Base-by-base conservation (phyloP, 2,888 invertebrate genomes). In the Drosophila rellima region DNA sequence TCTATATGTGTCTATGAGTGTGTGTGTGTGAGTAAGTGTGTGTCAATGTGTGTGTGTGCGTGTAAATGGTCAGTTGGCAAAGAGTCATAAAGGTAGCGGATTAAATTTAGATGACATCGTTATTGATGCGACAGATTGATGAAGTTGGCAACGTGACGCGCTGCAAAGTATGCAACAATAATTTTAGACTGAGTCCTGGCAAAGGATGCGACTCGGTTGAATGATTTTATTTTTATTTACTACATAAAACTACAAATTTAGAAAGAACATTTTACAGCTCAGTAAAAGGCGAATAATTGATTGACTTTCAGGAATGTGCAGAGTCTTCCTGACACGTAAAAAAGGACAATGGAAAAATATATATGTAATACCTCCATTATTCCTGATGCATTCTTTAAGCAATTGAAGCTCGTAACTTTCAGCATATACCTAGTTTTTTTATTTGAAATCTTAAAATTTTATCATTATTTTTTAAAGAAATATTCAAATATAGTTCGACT, bases 21-120 rank as follows among this genome's bases (percentile, higher is more conserved):
- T 20, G 17, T 7, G 8, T 37, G 10, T 42, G 11, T 48, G 23
- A 23, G 23, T 23, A 23, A 23, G 13, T 51, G 23, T 37, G 50
- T 15, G 11, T n/a, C n/a, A 8, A 3, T 40, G 7, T 23, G n/a
- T 47, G 10, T 52, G 23, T 67, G 15, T 61, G 42, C 56, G 31
- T 59, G 6, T 17, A 8, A 23, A 26, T 59, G 78, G 78, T 73
- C 78, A 77, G 59, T 42, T 40, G 37, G 44, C 2, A 64, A 65
- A 76, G 62, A 76, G 62, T 62, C 61, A 60, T 69, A 65, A 78
- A 67, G 68, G 68, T 64, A 51, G 33, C 59, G 61, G 17, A 31
- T 65, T 44, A 61, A 50, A 44, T 26, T 23, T 26, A 44, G 39
- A 44, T 42, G 42, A 39, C 42, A 50, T 17, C 37, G 45, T 37